Conservation (phyloP, 2,113 vertebrate species). For the Epinephelus moara region DNA sequence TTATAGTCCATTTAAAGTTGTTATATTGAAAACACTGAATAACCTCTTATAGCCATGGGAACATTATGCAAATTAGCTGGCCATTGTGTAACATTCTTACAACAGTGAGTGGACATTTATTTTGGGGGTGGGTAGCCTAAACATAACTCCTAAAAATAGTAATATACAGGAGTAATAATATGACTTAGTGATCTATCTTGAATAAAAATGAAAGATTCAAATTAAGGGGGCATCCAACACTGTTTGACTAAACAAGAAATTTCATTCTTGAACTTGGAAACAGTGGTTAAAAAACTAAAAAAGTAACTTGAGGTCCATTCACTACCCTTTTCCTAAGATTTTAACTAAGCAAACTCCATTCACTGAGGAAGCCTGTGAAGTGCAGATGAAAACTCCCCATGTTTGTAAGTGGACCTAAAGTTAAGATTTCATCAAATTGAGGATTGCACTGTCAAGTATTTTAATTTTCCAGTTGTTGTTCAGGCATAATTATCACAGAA, state of each 20-base stretch:
- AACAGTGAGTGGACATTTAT: not conserved
- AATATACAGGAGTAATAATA: not conserved
- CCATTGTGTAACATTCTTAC: conserved; percentile 3
- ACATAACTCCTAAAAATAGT: not conserved
- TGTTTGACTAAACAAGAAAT: not conserved
- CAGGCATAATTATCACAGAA: not conserved
- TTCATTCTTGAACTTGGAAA: not conserved
- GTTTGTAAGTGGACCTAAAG: too few species aligned
- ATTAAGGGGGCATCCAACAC: not conserved
- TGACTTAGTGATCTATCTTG: not conserved
- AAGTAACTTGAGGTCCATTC: not conserved
- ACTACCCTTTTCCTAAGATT: not conserved
- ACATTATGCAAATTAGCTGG: not conserved
- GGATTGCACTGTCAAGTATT: too few species aligned
- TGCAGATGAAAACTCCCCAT: not conserved
- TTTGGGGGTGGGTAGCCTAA: not conserved
- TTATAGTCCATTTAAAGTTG: not conserved
- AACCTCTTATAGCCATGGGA: not conserved
- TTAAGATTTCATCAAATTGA: not conserved
- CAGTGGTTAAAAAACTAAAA: not conserved
- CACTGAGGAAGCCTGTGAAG: not conserved
- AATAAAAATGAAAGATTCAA: not conserved
- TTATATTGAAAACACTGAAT: not conserved
- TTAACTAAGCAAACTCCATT: not conserved
- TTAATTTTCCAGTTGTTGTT: not conserved